Conservation (phyloP, 2,888 invertebrate species). For the Orthonevra nobilis region DNA sequence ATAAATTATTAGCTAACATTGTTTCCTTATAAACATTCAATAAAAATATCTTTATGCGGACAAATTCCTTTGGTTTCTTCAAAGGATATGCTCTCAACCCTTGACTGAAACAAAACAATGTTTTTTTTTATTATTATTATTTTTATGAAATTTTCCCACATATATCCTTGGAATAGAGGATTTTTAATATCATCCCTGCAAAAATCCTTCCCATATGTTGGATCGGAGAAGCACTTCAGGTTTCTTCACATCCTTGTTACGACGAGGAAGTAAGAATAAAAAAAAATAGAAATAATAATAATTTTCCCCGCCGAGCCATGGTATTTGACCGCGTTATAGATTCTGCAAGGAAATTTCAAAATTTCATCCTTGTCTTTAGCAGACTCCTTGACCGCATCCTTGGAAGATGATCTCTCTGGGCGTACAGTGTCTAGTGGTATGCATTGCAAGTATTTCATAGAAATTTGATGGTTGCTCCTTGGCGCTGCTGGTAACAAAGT, state of each 20-base stretch:
- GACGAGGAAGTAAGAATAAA: slow-evolving; percentile 10
- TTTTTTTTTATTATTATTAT: no score
- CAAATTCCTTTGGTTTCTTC: slow-evolving; percentile 61
- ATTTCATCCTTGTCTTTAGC: neutral
- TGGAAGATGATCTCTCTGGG: neutral
- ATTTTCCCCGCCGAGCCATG: slow-evolving; percentile 30
- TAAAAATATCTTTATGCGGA: slow-evolving; percentile 68
- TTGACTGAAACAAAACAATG: slow-evolving; percentile 44
- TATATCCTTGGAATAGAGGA: slow-evolving; percentile 46
- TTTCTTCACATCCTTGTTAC: slow-evolving; percentile 35
- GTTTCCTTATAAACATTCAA: slow-evolving; percentile 45
- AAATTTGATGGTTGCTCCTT: slow-evolving; percentile 9
- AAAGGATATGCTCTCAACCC: slow-evolving; percentile 49
- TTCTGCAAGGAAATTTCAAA: slow-evolving; percentile 28
- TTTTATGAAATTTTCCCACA: slow-evolving; percentile 59
- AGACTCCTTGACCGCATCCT: slow-evolving; percentile 21
- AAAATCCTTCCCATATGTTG: slow-evolving; percentile 18
- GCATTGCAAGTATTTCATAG: slow-evolving; percentile 33
- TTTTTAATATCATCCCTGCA: slow-evolving; percentile 43
- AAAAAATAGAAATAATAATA: slow-evolving; percentile 24
- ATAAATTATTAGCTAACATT: slow-evolving; percentile 54
- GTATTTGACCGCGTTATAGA: slow-evolving; percentile 47
- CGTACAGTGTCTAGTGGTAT: neutral
- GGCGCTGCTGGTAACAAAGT: slow-evolving; percentile 27
- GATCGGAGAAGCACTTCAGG: slow-evolving; percentile 20